Evolutionary conservation across 2,113 vertebrate species (phyloP).

Genomic region (Zapus hudsonius): DNA sequence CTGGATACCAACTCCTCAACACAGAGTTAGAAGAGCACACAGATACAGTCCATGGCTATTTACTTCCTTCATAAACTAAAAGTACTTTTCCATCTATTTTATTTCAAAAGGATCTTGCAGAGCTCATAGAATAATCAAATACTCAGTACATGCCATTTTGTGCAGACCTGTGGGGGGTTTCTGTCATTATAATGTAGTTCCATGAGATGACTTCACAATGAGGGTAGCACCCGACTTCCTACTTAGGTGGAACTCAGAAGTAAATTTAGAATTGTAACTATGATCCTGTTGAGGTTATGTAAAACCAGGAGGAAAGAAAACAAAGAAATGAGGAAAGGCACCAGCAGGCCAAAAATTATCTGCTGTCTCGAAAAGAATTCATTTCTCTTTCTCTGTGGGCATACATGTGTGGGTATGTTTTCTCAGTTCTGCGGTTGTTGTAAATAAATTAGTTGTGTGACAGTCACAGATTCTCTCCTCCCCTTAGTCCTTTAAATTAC

Average conservation of each 20-base stretch:
- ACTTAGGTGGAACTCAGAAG: conserved; percentile 64
- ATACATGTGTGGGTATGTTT: conserved; percentile 55
- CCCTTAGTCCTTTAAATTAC: conserved; percentile 64
- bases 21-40: neutral
- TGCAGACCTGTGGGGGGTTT: neutral
- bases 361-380: conserved; percentile 73
- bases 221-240: neutral
- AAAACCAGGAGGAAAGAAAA: conserved; percentile 54
- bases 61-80: conserved; percentile 25
- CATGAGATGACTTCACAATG: conserved; percentile 65
- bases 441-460: conserved; percentile 76
- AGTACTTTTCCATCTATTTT: conserved; percentile 29
- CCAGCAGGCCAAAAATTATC: conserved; percentile 61
- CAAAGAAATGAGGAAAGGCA: conserved; percentile 72
- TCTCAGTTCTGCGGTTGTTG: conserved; percentile 61
- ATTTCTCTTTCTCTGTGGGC: conserved; percentile 64
- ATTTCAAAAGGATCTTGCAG: conserved; percentile 52
- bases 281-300: conserved; percentile 67
- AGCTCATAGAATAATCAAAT: conserved; percentile 27
- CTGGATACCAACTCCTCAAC: neutral
- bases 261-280: conserved; percentile 75
- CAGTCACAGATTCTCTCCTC: conserved; percentile 32
- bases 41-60: neutral
- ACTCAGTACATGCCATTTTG: conserved; percentile 20
- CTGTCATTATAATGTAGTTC: neutral